Evolutionary conservation across 2,797 vertebrate genomes (phyloP).

Genomic region (Myiotriccus ornatus): DNA sequence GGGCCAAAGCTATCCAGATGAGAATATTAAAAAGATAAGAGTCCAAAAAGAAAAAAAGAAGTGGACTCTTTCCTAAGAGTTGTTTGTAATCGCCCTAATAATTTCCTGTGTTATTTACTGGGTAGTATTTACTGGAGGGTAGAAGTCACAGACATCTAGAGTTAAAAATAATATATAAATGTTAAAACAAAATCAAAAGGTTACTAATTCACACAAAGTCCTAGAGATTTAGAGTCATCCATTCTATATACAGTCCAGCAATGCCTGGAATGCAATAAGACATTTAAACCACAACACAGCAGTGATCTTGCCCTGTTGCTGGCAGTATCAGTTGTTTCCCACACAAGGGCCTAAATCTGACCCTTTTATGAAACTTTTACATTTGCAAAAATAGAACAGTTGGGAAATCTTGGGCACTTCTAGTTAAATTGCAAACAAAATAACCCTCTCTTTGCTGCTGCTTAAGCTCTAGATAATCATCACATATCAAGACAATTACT

Average conservation of each 20-base stretch:
- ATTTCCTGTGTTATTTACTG: slow-evolving; percentile 66
- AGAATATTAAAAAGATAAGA: neutral
- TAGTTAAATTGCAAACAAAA: slow-evolving; percentile 74
- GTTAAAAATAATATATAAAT: slow-evolving; percentile 70
- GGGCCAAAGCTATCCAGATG: neutral
- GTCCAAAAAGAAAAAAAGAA: neutral
- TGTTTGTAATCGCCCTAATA: slow-evolving; percentile 50
- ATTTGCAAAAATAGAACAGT: slow-evolving; percentile 83
- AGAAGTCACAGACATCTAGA: slow-evolving; percentile 39
- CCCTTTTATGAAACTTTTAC: slow-evolving; percentile 79
- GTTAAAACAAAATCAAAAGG: slow-evolving; percentile 66
- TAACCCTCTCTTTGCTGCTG: slow-evolving; percentile 66
- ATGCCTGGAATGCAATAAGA: slow-evolving; percentile 79
- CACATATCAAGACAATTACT: slow-evolving; percentile 38
- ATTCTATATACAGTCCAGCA: slow-evolving; percentile 76
- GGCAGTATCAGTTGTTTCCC: slow-evolving; percentile 78
- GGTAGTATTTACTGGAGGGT: neutral
- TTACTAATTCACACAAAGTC: slow-evolving; percentile 69
- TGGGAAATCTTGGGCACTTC: slow-evolving; percentile 81
- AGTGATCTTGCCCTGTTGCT: slow-evolving; percentile 72
- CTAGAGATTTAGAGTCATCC: slow-evolving; percentile 73
- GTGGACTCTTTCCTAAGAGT: neutral
- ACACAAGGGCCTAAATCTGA: slow-evolving; percentile 80
- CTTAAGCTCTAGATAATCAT: slow-evolving; percentile 61
- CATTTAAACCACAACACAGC: slow-evolving; percentile 77